phyloP scores from a whole-genome alignment of 2,888 invertebrate genomes.

The Loripinus fragilis region DNA sequence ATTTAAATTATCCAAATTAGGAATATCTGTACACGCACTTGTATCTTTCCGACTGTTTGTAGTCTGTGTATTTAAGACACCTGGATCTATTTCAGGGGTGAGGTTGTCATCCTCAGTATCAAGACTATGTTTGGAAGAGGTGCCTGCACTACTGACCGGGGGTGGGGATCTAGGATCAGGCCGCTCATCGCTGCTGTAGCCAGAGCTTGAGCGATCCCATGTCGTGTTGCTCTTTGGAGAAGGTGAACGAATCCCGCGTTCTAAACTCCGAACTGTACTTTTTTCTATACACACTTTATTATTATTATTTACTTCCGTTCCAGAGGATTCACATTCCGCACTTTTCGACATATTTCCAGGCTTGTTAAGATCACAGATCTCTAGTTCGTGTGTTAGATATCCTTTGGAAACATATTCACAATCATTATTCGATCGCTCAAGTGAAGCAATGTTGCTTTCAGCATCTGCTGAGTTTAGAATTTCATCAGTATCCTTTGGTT shows the following conservation, averaged over 20 bases:
- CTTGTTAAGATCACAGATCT: slow-evolving; percentile 19
- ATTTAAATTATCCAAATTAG: neutral
- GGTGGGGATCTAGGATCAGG: slow-evolving; percentile 56
- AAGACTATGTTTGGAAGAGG: slow-evolving; percentile 16
- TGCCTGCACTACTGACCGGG: slow-evolving; percentile 39
- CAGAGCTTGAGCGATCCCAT: slow-evolving; percentile 60
- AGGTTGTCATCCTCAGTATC: slow-evolving; percentile 4
- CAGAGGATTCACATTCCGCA: slow-evolving; percentile 45
- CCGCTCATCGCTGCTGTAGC: slow-evolving; percentile 59
- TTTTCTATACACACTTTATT: slow-evolving; percentile 35
- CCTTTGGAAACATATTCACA: slow-evolving; percentile 11
- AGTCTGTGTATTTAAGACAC: neutral
- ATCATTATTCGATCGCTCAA: slow-evolving; percentile 28
- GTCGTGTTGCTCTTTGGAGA: slow-evolving; percentile 59
- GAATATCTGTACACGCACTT: neutral
- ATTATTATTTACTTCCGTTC: slow-evolving; percentile 40
- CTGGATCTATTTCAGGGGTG: neutral
- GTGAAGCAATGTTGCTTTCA: neutral
- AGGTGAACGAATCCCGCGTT: slow-evolving; percentile 52
- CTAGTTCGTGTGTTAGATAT: slow-evolving; percentile 27
- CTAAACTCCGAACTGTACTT: slow-evolving; percentile 27
- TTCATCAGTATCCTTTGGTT: neutral
- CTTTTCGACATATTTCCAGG: slow-evolving; percentile 38
- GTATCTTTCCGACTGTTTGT: neutral
- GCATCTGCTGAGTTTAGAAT: neutral